Base-by-base conservation (phyloP, 2,797 vertebrate genomes). In the Eutrigla gurnardus region DNA sequence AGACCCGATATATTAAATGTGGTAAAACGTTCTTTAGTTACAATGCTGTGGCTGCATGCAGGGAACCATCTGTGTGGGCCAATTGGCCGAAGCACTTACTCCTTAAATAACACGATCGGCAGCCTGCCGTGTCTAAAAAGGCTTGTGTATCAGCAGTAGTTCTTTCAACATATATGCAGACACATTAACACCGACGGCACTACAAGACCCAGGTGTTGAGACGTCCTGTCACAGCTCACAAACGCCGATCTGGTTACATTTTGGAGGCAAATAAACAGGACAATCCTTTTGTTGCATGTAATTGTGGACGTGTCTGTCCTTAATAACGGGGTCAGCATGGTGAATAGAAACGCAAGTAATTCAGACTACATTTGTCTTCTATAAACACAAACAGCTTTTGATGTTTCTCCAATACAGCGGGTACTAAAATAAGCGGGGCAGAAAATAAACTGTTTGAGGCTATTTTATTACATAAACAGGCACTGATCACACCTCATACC, bases 201-300 rank as follows among this genome's bases (percentile, higher is more conserved):
- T 32, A 47, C 47, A 54, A 46, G 58, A 82, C 36, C 36, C 65
- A 73, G 67, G 74, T 70, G 83, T 53, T 39, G 60, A 65, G 65
- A 79, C 35, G 37, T 55, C 70, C 45, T 14, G 67, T 75, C 79
- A 66, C 59, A 42, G 70, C 75, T 33, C 11, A 66, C 49, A 54
- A 73, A 80, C 60, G 14, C 58, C 77, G 65, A 65, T 79, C 78
- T 68, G 40, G 66, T 86, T 81, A 66, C 70, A 73, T 35, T 79
- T 69, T 66, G 49, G 59, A 78, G 43, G 66, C 3, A 17, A 81
- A 39, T 43, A 72, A 88, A 83, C 62, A 42, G 39, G n/a, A 49
- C 76, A 80, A 72, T 80, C 71, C 46, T 60, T 70, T 80, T 46
- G 68, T 70, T 70, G 40, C 69, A 68, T 73, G 65, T 81, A 73